Conservation (phyloP, 2,888 invertebrate species). For the Drosophila melanosoma region DNA sequence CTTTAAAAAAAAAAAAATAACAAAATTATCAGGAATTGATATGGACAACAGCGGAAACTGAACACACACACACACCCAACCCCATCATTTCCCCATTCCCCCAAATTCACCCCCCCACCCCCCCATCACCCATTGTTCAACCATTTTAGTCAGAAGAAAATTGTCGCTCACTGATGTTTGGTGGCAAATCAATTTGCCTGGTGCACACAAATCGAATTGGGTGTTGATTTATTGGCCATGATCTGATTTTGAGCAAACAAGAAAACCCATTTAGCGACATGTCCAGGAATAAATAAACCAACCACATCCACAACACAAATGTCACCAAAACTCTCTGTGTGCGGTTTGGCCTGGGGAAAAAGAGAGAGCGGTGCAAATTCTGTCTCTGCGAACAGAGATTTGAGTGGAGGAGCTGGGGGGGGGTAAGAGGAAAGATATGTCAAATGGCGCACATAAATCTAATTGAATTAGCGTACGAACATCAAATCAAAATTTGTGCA, state of each 20-base stretch:
- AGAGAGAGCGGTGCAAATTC: not conserved
- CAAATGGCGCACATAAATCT: conserved; percentile 74
- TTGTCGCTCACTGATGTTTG: conserved; percentile 32
- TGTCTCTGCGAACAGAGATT: not conserved
- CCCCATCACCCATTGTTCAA: too few relatives aligned
- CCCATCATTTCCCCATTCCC: not conserved
- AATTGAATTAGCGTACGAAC: conserved; percentile 71
- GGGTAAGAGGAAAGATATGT: conserved; percentile 29
- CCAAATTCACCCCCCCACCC: too few relatives aligned
- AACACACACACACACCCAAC: conserved; percentile 4
- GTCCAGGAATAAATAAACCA: conserved; percentile 71
- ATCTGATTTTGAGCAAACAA: conserved; percentile 76
- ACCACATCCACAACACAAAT: conserved; percentile 11
- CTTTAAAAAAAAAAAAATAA: conserved; percentile 2
- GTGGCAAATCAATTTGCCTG: conserved; percentile 53
- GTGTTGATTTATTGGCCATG: conserved; percentile 76
- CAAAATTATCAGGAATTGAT: conserved; percentile 52
- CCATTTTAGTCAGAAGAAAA: conserved; percentile 23
- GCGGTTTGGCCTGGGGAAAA: too few relatives aligned
- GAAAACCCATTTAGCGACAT: conserved; percentile 73
- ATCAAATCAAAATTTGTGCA: conserved; percentile 59
- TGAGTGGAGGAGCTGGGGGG: not conserved
- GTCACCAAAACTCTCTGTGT: not conserved
- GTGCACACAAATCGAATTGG: conserved; percentile 64
- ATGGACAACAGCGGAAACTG: conserved; percentile 39